These are phyloP conservation scores for Amitus sp. DNA, from an alignment of 2,888 invertebrate species.

Conservation along the genomic window DNA sequence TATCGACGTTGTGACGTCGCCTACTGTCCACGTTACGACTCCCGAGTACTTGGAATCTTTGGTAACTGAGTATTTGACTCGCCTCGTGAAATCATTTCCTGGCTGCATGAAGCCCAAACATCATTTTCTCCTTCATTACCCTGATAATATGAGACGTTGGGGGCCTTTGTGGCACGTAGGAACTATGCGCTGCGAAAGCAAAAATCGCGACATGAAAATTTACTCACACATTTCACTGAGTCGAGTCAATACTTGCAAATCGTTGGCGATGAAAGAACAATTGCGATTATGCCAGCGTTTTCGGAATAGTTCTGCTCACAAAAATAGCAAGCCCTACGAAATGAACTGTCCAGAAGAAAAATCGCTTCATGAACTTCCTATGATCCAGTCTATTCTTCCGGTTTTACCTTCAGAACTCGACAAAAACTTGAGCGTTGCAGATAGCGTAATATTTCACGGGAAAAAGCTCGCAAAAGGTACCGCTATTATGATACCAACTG, in stretches of 20 bases:
- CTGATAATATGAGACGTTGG: slow-evolving; percentile 17
- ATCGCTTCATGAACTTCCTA: too few relatives aligned
- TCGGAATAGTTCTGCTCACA: not conserved
- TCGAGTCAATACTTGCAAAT: slow-evolving; percentile 33
- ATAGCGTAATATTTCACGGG: too few relatives aligned
- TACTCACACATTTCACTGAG: slow-evolving; percentile 17
- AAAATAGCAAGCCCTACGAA: not conserved
- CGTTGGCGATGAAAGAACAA: slow-evolving; percentile 30
- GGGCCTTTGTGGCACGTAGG: slow-evolving; percentile 30
- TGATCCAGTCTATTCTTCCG: too few relatives aligned
- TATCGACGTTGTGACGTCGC: slow-evolving; percentile 25
- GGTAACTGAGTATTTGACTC: slow-evolving; percentile 32
- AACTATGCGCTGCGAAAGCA: slow-evolving; percentile 38
- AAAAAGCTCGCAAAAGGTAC: too few relatives aligned
- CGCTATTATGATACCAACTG: slow-evolving; percentile 11
- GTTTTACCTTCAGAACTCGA: too few relatives aligned
- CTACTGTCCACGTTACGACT: slow-evolving; percentile 12
- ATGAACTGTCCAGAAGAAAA: not conserved
- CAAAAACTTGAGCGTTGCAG: too few relatives aligned
- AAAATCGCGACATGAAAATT: slow-evolving; percentile 32
- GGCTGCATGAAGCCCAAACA: slow-evolving; percentile 37
- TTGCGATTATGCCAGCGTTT: slow-evolving; percentile 14
- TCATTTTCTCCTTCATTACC: slow-evolving; percentile 39
- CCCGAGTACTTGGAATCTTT: slow-evolving; percentile 19
- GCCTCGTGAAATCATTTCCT: slow-evolving; percentile 26